Conservation (phyloP, 1,140 invertebrate species). For the Acromyrmex charruanus region DNA sequence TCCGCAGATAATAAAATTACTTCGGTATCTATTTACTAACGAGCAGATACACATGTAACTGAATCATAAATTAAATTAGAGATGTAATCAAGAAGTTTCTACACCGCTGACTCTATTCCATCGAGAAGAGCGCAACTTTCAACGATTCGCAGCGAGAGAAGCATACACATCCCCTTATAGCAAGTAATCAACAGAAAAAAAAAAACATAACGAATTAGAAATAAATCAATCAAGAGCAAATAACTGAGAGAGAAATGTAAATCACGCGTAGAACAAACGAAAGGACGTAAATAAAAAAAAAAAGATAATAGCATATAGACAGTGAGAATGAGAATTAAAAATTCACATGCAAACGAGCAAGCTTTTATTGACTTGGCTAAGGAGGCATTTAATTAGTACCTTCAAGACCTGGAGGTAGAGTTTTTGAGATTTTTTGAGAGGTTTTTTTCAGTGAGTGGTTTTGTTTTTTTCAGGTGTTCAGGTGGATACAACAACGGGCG, state of each 20-base stretch:
- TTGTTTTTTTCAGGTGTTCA: constrained; percentile 84
- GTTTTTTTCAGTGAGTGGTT: constrained; percentile 84
- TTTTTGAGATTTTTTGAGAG: constrained; percentile 85
- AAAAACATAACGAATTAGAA: not conserved
- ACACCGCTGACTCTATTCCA: not conserved
- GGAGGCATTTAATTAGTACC: constrained; percentile 85
- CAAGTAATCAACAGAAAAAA: not conserved
- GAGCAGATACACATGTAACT: constrained; percentile 12
- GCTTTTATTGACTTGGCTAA: constrained; percentile 83
- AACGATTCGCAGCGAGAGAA: constrained; percentile 14
- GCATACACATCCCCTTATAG: constrained; percentile 24
- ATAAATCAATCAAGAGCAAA: not conserved
- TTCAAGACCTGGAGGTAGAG: constrained; percentile 86
- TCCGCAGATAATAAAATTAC: constrained; percentile 36
- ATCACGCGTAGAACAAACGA: not conserved
- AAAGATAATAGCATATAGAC: not conserved
- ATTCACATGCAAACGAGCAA: constrained; percentile 78
- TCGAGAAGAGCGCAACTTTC: not conserved
- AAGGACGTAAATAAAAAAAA: not conserved
- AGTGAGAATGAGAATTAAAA: constrained; percentile 27
- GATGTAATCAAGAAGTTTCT: constrained; percentile 48
- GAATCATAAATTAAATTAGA: constrained; percentile 34
- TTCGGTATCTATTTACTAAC: constrained; percentile 29
- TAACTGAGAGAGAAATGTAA: not conserved
- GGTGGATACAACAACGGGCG: constrained; percentile 85